Conservation (phyloP, 2,797 vertebrate species). For the Florisuga fusca region DNA sequence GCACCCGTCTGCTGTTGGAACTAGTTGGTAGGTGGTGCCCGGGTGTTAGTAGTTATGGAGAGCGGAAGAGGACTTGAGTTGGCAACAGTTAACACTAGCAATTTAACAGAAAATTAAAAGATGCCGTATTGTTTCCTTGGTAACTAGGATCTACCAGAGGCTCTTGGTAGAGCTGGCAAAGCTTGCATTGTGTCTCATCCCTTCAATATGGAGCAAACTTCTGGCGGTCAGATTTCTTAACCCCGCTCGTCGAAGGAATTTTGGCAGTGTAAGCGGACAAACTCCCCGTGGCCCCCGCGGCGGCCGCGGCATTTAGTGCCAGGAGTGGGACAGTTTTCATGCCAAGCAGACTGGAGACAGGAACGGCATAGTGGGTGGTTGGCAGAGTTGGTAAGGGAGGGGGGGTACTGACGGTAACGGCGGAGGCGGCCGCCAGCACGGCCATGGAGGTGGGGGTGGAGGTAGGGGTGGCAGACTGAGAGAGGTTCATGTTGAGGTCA, state of each 20-base stretch:
- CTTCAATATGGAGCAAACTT: constrained; percentile 94
- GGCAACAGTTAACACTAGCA: constrained; percentile 76
- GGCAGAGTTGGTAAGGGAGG: constrained; percentile 82
- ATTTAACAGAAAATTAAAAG: constrained; percentile 73
- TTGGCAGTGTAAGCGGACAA: constrained; percentile 89
- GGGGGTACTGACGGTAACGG: constrained; percentile 90
- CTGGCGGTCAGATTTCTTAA: constrained; percentile 93
- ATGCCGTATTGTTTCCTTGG: constrained; percentile 77
- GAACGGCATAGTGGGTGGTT: constrained; percentile 91
- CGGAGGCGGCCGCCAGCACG: constrained; percentile 85
- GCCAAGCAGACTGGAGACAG: constrained; percentile 94
- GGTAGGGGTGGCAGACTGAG: constrained; percentile 87
- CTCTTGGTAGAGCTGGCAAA: constrained; percentile 74
- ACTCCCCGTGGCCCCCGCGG: constrained; percentile 85
- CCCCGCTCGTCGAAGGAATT: constrained; percentile 83
- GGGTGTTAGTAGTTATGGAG: constrained; percentile 74
- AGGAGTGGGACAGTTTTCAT: constrained; percentile 93
- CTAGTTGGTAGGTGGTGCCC: constrained; percentile 68
- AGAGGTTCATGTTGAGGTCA: constrained; percentile 93
- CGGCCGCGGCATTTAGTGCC: constrained; percentile 88
- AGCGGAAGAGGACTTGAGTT: constrained; percentile 71
- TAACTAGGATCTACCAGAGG: constrained; percentile 76
- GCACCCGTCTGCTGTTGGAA: constrained; percentile 71
- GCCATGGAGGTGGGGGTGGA: constrained; percentile 90
- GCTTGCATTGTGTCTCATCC: constrained; percentile 72